Base-by-base conservation (phyloP, 2,888 invertebrate species). In the Dasypogon diadema region DNA sequence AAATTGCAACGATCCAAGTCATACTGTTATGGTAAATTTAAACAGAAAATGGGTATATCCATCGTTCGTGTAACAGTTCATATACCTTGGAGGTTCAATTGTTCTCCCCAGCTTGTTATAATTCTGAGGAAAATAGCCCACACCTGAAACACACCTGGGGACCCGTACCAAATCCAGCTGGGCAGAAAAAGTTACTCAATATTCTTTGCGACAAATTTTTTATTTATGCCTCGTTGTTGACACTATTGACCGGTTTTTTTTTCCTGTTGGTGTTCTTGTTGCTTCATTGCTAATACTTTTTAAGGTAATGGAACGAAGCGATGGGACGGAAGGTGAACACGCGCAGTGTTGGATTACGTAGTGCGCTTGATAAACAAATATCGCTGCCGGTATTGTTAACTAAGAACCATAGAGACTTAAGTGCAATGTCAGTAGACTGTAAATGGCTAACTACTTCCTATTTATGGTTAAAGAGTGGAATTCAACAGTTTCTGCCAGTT, bases 71-170 rank as follows among this genome's bases (percentile, higher is more conserved):
- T 12, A 6, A 42, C 42, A 42, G 42, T 42, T 42, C 42, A 12
- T 12, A 42, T 42, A 42, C 46, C 65, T 4, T 14, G 24, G 16
- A 22, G 54, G 14, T 54, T 16, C 70, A 70, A 70, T 70, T 70
- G 70, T 70, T 70, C 21, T 30, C 12, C 16, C 5, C 22, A 22
- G 24, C 22, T 65, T 24, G 46, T 26, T 24, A 16, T 24, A 65
- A 65, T 65, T 65, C 65, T 24, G 21, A 37, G 46, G 18, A 46
- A 65, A 65, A 14, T 42, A 70, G 14, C 70, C 70, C 70, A 70
- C 70, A 70, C 70, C 70, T 70, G 70, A 70, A 70, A 70, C 18
- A 70, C 70, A 70, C 70, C 70, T 70, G 70, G 70, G 54, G 70
- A 18, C 34, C 12, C 34, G 16, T 26, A 46, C 18, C 54, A 18